phyloP scores from a whole-genome alignment of 2,113 vertebrate species.

The Aphyosemion australe region DNA sequence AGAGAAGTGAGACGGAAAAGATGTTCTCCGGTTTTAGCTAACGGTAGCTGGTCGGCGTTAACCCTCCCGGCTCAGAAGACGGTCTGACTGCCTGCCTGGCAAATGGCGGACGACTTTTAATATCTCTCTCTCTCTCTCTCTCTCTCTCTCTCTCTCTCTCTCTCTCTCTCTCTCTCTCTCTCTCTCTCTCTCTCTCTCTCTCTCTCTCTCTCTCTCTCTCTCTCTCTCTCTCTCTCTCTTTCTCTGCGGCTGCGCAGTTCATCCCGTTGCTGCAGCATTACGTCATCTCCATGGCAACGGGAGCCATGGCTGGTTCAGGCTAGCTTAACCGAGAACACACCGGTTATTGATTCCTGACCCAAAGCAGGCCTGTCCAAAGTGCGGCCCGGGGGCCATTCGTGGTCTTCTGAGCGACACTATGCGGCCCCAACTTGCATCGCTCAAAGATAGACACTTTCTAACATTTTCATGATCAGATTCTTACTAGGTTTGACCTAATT shows the following conservation, averaged over 20 bases:
- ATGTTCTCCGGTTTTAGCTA: not conserved
- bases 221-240: conserved; percentile 7
- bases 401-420: too few species aligned
- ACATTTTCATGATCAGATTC: too few species aligned
- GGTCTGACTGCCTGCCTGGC: conserved; percentile 14
- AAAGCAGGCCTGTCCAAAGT: not conserved
- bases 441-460: too few species aligned
- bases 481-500: too few species aligned
- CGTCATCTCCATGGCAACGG: conserved; percentile 70
- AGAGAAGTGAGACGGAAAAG: not conserved
- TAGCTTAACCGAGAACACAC: not conserved
- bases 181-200: conserved; percentile 16
- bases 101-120: conserved; percentile 46
- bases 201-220: conserved; percentile 9
- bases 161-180: conserved; percentile 8
- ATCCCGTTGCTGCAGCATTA: conserved; percentile 64
- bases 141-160: conserved; percentile 6
- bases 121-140: conserved; percentile 9
- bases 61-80: conserved; percentile 1
- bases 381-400: too few species aligned
- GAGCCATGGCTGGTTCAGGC: conserved; percentile 31
- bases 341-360: not conserved
- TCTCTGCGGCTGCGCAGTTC: conserved; percentile 48
- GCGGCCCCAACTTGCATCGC: too few species aligned
- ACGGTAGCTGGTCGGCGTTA: conserved; percentile 1